These are phyloP conservation scores for Motacilla tschutschensis DNA, from an alignment of 2,113 vertebrate species.

Conservation along the genomic window DNA sequence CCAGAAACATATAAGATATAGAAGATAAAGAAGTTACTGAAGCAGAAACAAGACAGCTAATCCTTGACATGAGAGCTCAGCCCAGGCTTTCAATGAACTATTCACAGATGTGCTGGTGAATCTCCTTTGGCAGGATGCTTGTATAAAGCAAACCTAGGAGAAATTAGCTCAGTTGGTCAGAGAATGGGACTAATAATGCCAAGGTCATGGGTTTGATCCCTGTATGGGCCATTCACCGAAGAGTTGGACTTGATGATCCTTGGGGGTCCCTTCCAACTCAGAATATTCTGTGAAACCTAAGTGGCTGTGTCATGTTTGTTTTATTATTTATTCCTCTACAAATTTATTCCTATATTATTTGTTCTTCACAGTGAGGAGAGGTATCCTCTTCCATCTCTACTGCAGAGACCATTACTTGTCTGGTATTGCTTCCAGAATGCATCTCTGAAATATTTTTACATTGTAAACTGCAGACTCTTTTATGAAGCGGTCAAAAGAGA, in stretches of 20 bases:
- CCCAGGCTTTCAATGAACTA: not conserved
- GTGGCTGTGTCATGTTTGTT: not conserved
- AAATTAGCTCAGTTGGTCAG: not conserved
- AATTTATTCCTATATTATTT: not conserved
- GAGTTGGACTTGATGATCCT: not conserved
- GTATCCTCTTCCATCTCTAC: not conserved
- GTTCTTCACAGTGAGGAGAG: not conserved
- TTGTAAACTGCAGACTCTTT: not conserved
- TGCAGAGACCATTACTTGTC: not conserved
- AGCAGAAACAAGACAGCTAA: not conserved
- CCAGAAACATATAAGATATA: not conserved
- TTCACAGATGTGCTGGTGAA: not conserved
- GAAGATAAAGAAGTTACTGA: not conserved
- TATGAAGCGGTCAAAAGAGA: conserved; percentile 19
- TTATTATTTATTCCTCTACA: not conserved
- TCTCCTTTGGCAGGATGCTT: not conserved
- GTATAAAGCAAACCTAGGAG: not conserved
- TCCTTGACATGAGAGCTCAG: not conserved
- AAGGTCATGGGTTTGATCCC: not conserved
- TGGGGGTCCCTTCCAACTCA: not conserved
- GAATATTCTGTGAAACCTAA: not conserved
- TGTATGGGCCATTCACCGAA: not conserved
- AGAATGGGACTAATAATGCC: not conserved
- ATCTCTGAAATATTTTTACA: conserved; percentile 2
- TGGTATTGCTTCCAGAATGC: not conserved